Evolutionary conservation across 2,797 vertebrate genomes (phyloP).

Genomic region (Scleropages formosus): DNA sequence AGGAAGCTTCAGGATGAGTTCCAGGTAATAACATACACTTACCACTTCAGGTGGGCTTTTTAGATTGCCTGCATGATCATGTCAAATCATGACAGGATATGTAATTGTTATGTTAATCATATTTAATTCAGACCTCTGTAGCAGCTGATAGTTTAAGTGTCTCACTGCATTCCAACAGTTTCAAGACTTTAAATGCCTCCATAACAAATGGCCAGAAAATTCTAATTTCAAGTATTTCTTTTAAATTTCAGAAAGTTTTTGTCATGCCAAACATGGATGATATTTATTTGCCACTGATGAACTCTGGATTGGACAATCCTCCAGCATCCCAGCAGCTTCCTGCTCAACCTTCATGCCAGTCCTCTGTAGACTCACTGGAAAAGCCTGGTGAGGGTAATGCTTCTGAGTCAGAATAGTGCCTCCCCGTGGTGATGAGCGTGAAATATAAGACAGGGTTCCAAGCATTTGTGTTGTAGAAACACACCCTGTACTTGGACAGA

Average conservation of each 20-base stretch:
- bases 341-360: constrained; percentile 41
- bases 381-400: constrained; percentile 43
- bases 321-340: constrained; percentile 34
- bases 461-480: too few species aligned
- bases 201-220: background rate
- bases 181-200: background rate
- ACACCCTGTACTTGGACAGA: background rate
- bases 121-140: background rate
- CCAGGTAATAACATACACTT: constrained; percentile 63
- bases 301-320: constrained; percentile 57
- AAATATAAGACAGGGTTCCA: background rate
- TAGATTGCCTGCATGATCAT: background rate
- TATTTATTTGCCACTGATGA: constrained; percentile 82
- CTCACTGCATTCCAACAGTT: too few species aligned
- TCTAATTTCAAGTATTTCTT: background rate
- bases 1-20: constrained; percentile 85
- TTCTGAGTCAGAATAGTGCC: constrained; percentile 56
- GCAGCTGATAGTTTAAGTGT: too few species aligned
- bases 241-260: constrained; percentile 77
- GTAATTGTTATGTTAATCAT: background rate
- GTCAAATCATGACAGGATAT: background rate
- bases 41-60: background rate
- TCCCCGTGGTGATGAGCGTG: constrained; percentile 23
- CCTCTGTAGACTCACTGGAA: constrained; percentile 57
- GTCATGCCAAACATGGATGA: constrained; percentile 92